These are phyloP conservation scores for Odontocolon sp. DNA, from an alignment of 2,888 invertebrate species.

Conservation along the genomic window DNA sequence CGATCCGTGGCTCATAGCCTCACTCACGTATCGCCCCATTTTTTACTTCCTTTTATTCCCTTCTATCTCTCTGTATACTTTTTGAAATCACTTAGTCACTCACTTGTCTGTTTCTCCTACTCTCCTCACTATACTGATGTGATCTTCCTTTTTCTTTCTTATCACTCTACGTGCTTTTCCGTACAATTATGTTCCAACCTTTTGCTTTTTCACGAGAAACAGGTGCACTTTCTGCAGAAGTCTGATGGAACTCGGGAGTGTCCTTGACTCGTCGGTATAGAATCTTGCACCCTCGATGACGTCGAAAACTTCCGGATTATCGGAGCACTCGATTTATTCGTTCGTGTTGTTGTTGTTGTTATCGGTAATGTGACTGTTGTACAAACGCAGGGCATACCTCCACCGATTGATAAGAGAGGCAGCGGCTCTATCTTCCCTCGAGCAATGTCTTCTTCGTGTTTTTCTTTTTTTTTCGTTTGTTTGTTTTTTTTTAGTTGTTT, in stretches of 20 bases:
- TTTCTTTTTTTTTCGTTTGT: background rate
- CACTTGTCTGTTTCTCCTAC: background rate
- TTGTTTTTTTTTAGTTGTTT: too few relatives aligned
- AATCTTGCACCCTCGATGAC: slow-evolving; percentile 8
- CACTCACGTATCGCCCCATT: slow-evolving; percentile 75
- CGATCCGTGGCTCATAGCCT: slow-evolving; percentile 75
- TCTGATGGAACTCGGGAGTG: slow-evolving; percentile 49
- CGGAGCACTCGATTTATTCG: background rate
- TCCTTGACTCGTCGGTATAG: slow-evolving; percentile 47
- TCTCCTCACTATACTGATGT: slow-evolving; percentile 7
- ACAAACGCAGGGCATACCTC: background rate
- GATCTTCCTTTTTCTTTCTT: background rate
- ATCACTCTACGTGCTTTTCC: background rate
- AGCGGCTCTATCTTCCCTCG: background rate
- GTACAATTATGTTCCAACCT: too few relatives aligned
- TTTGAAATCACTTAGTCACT: slow-evolving; percentile 15
- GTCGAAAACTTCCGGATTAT: background rate
- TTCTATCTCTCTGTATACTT: slow-evolving; percentile 7
- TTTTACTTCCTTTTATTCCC: slow-evolving; percentile 54
- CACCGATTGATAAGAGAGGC: background rate
- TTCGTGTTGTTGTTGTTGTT: slow-evolving; percentile 11
- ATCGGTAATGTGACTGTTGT: background rate
- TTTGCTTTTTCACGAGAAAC: background rate
- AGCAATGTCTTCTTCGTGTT: background rate
- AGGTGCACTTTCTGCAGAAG: too few relatives aligned